Evolutionary conservation across 2,888 invertebrate genomes (phyloP).

Genomic region (Limenitis camilla): DNA sequence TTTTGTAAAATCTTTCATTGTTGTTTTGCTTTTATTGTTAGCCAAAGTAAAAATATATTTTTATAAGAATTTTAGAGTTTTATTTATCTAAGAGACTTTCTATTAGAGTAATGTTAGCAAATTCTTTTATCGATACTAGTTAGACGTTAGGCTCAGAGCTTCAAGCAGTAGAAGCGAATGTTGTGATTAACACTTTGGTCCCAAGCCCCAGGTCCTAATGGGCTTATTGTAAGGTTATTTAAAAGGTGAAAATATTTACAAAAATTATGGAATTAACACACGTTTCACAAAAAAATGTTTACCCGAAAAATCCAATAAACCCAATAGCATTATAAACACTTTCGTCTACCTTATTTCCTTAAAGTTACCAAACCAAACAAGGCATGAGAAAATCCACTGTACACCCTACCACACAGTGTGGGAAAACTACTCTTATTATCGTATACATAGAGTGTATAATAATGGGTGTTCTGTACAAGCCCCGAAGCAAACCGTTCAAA

Average conservation of each 20-base stretch:
- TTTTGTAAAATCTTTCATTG: too few species aligned
- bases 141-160: not conserved
- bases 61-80: too few species aligned
- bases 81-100: too few species aligned
- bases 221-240: too few species aligned
- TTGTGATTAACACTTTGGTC: too few species aligned
- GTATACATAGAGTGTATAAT: not conserved
- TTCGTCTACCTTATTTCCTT: constrained; percentile 9
- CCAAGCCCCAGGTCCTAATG: too few species aligned
- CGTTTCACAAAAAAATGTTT: not conserved
- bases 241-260: too few species aligned
- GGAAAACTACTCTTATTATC: not conserved
- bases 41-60: too few species aligned
- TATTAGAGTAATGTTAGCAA: too few species aligned
- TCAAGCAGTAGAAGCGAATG: too few species aligned
- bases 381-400: constrained; percentile 4
- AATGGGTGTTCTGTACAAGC: constrained; percentile 3
- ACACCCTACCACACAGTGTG: not conserved
- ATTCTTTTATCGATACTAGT: not conserved
- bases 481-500: constrained; percentile 9
- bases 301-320: constrained; percentile 4
- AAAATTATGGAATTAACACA: too few species aligned
- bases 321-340: constrained; percentile 11
- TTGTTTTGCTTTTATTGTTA: too few species aligned
- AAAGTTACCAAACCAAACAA: constrained; percentile 11